Conservation (phyloP, 35 echinoderm and acorn worm species). For the Diadema setosum region DNA sequence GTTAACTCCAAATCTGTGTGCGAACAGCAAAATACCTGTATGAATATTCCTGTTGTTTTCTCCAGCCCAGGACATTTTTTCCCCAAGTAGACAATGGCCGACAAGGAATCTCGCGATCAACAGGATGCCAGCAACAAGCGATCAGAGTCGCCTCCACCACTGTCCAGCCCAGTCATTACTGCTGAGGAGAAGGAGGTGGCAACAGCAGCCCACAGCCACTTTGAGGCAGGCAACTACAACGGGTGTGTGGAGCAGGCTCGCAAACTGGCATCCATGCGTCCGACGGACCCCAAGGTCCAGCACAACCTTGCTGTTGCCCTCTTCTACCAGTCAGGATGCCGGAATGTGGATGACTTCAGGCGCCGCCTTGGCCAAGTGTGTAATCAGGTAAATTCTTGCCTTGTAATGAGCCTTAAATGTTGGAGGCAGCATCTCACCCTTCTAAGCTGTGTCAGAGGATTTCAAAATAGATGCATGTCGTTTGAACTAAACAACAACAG, state of each 20-base stretch:
- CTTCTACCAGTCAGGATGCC: constrained; percentile 85
- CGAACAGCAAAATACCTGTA: no score
- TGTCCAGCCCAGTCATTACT: constrained; percentile 23
- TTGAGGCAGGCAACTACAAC: constrained; percentile 71
- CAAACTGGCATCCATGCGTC: constrained; percentile 37
- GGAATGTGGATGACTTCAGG: constrained; percentile 70
- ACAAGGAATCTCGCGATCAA: constrained; percentile 54
- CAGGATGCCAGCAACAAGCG: neutral
- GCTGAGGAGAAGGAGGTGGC: constrained; percentile 83
- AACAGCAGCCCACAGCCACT: constrained; percentile 50
- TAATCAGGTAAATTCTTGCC: constrained; percentile 66
- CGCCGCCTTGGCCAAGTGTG: constrained; percentile 69
- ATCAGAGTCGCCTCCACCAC: constrained; percentile 25
- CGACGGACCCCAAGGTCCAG: constrained; percentile 67
- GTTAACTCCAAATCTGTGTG: no score
- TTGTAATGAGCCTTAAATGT: no score
- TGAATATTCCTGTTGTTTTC: no score
- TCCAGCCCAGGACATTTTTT: no score
- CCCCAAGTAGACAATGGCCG: no score
- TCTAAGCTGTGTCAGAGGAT: no score
- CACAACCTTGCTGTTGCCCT: constrained; percentile 80
- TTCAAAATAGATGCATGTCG: no score
- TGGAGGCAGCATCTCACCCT: no score
- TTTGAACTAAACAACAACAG: no score
- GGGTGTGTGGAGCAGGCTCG: constrained; percentile 75